Evolutionary conservation across 64 coral and sea anemone species (phyloP), one percentile per base, ranked within the genome.

Genomic region (Pachyseris speciosa): DNA sequence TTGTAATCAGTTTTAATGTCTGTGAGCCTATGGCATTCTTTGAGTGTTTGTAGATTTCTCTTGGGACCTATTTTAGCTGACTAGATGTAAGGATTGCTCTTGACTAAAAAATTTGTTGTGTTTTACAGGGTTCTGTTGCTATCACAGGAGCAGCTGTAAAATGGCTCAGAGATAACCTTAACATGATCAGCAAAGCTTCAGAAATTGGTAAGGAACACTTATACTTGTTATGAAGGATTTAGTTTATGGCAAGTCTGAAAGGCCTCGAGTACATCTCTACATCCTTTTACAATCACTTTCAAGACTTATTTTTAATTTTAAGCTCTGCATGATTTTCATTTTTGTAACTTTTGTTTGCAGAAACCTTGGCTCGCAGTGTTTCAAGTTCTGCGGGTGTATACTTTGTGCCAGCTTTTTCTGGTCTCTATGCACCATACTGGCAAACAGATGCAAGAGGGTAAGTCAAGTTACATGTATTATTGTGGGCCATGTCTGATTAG

Each of bases 401-500:
- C 47, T 98, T 98, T 90, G 96, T 98, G 0, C 96, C 96, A 44
- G 96, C 96, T 9, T 98, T 98, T 72, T 98, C 96, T 80, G 96
- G 96, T 74, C 83, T 98, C 32, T 98, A 95, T 83, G 96, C 96
- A 36, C 96, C 96, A 11, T 98, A 98, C 71, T 98, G 96, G 96
- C 96, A 95, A 88, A 98, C 91, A 86, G 96, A 98, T 60, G 96
- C 96, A 3, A 88, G 96, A 86, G 96, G 96, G 96, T 98, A 81
- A 2, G 93, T 88, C 70, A 2, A 74, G 58, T 22, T 37, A 3
- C 36, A 55, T 37, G 7, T 6, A 57, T 86, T 43, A 19, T 67
- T 44, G n/a, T n/a, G n/a, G n/a, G n/a, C n/a, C n/a, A n/a, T n/a
- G n/a, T n/a, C n/a, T n/a, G n/a, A n/a, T n/a, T n/a, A n/a, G n/a